Conservation (phyloP, 2,113 vertebrate genomes). For the Holacanthus passer region DNA sequence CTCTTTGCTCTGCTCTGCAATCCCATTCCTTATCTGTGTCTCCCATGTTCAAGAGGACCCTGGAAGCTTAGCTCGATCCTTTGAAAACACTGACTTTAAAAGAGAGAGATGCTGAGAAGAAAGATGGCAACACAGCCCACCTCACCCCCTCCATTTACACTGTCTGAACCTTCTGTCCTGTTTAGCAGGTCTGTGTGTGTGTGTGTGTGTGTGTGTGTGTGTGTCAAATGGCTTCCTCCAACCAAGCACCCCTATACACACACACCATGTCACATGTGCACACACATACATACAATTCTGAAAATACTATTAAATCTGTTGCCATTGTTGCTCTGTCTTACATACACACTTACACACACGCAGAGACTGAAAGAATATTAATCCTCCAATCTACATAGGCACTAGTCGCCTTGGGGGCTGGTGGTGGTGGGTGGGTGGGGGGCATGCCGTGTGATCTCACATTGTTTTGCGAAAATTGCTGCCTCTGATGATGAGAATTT, state of each 20-base stretch:
- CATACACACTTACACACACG: slow-evolving; percentile 12
- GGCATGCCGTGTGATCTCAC: slow-evolving; percentile 74
- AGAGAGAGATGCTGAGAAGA: slow-evolving; percentile 59
- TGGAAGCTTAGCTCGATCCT: slow-evolving; percentile 60
- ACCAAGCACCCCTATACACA: neutral
- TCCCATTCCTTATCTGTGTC: slow-evolving; percentile 63
- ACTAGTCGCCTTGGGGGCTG: slow-evolving; percentile 71
- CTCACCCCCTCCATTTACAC: slow-evolving; percentile 51
- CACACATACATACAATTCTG: slow-evolving; percentile 27
- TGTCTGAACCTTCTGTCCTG: slow-evolving; percentile 53
- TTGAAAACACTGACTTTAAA: slow-evolving; percentile 74
- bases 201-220: slow-evolving; percentile 5
- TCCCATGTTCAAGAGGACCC: slow-evolving; percentile 64
- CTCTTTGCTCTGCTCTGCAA: slow-evolving; percentile 55
- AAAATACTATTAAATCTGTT: slow-evolving; percentile 32
- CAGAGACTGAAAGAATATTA: slow-evolving; percentile 73
- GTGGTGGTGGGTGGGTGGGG: slow-evolving; percentile 5
- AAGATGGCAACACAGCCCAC: slow-evolving; percentile 39
- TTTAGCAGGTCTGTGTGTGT: slow-evolving; percentile 40
- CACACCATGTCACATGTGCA: neutral
- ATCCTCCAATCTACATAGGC: slow-evolving; percentile 81
- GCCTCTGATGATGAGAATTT: slow-evolving; percentile 81
- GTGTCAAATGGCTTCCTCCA: slow-evolving; percentile 16
- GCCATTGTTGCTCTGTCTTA: slow-evolving; percentile 29
- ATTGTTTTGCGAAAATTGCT: slow-evolving; percentile 79